phyloP scores from a whole-genome alignment of 2,797 vertebrate species.

The Paguma larvata region DNA sequence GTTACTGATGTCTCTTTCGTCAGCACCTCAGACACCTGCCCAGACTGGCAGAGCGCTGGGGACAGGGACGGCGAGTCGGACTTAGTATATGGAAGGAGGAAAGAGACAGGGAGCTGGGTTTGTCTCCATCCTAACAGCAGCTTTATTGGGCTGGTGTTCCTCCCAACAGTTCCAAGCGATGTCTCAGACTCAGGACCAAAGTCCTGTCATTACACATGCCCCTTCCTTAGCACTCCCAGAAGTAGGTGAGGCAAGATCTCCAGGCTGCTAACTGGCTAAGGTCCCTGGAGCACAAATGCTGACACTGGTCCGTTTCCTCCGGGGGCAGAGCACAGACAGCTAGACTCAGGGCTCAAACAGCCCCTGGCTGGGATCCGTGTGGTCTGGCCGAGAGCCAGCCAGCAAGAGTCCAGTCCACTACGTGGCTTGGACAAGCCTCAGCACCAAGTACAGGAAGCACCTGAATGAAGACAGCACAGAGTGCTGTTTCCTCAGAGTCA shows the following conservation, averaged over 20 bases:
- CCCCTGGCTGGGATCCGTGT: neutral
- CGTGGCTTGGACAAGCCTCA: neutral
- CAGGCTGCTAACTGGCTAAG: neutral
- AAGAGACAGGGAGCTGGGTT: neutral
- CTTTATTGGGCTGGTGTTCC: neutral
- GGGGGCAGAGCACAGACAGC: neutral
- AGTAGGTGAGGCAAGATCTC: neutral
- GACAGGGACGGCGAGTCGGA: neutral
- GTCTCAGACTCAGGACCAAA: neutral
- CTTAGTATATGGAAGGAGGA: neutral
- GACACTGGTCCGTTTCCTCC: neutral
- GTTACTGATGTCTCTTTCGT: neutral
- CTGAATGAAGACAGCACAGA: neutral
- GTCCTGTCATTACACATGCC: neutral
- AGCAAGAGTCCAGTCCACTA: neutral
- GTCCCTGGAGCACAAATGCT: neutral
- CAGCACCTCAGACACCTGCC: neutral
- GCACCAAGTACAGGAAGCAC: neutral
- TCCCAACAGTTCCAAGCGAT: neutral
- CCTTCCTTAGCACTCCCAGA: neutral
- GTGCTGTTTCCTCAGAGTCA: neutral
- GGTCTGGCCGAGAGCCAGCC: neutral
- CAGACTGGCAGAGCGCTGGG: neutral
- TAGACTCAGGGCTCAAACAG: neutral
- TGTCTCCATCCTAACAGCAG: neutral